phyloP scores from a whole-genome alignment of 2,888 invertebrate species.

The Oasisia sp. region DNA sequence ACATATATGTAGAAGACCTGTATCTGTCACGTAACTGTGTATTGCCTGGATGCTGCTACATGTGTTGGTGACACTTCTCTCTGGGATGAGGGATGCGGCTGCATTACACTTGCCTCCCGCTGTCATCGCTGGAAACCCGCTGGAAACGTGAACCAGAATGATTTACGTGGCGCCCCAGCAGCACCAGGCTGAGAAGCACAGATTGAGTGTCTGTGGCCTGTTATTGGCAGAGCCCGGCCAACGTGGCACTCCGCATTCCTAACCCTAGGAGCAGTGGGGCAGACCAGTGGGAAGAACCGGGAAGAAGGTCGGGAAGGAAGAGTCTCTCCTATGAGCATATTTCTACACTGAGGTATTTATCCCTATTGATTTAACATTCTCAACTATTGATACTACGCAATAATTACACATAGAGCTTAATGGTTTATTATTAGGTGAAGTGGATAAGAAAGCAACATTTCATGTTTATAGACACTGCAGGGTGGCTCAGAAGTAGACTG shows the following conservation, averaged over 20 bases:
- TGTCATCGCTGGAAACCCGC: neutral
- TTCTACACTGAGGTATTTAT: neutral
- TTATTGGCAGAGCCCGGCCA: neutral
- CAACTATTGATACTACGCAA: neutral
- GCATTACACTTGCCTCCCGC: neutral
- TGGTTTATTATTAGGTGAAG: neutral
- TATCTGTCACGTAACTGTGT: neutral
- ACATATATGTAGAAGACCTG: neutral
- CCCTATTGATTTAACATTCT: neutral
- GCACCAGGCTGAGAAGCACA: neutral
- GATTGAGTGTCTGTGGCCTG: constrained; percentile 11
- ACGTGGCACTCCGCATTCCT: neutral
- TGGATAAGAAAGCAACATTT: neutral
- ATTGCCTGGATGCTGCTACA: neutral
- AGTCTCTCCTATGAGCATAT: neutral
- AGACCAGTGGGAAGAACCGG: neutral
- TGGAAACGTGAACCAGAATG: neutral
- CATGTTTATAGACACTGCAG: neutral
- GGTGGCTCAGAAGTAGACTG: neutral
- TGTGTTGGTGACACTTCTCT: neutral
- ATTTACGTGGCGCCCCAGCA: neutral
- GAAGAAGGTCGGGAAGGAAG: neutral
- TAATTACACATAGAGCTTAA: neutral
- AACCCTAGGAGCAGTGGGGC: neutral
- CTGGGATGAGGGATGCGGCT: neutral